Percentiles rank a stretch among this genome's conserved stretches.
These are phyloP conservation scores for Aulostomus chinensis DNA, from an alignment of 2,797 vertebrate species.

Conservation along the genomic window DNA sequence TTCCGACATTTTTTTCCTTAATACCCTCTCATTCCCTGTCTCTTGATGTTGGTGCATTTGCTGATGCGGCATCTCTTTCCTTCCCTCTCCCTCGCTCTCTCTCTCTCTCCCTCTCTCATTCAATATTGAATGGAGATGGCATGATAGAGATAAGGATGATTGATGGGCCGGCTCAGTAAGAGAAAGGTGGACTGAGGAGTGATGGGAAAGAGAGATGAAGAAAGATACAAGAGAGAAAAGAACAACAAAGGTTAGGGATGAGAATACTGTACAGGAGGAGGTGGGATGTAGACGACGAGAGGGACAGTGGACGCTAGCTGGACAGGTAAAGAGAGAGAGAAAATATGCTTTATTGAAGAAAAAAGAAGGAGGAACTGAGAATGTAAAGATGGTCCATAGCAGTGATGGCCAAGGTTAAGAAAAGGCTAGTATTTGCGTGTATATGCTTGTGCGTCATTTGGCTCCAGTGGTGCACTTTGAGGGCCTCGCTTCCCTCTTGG, in stretches of 20 bases:
- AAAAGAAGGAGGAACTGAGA: conserved; percentile 1
- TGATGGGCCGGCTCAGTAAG: conserved; percentile 41
- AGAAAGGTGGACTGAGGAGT: conserved; percentile 25
- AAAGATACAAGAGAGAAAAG: conserved; percentile 1
- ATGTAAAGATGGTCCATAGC: conserved; percentile 13
- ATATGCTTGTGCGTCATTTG: conserved; percentile 29
- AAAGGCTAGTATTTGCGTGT: conserved; percentile 28
- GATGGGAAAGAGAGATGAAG: conserved; percentile 15
- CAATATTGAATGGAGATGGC: conserved; percentile 57
- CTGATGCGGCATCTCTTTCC: conserved; percentile 54
- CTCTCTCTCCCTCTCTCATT: conserved; percentile 38
- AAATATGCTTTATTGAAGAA: conserved; percentile 27
- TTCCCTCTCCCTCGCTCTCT: no score
- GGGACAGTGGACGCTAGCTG: conserved; percentile 10
- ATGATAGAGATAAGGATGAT: conserved; percentile 48
- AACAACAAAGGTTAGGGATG: background rate
- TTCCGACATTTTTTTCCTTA: conserved; percentile 2
- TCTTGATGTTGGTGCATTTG: conserved; percentile 39
- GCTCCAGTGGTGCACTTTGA: conserved; percentile 13
- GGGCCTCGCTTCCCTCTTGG: conserved; percentile 27
- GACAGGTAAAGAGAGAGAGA: conserved; percentile 24
- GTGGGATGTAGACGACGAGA: conserved; percentile 1
- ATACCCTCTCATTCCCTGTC: background rate
- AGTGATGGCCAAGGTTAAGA: conserved; percentile 38
- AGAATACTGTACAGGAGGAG: background rate